Evolutionary conservation across 2,113 vertebrate genomes (phyloP).

Genomic region (Asarcornis scutulata): DNA sequence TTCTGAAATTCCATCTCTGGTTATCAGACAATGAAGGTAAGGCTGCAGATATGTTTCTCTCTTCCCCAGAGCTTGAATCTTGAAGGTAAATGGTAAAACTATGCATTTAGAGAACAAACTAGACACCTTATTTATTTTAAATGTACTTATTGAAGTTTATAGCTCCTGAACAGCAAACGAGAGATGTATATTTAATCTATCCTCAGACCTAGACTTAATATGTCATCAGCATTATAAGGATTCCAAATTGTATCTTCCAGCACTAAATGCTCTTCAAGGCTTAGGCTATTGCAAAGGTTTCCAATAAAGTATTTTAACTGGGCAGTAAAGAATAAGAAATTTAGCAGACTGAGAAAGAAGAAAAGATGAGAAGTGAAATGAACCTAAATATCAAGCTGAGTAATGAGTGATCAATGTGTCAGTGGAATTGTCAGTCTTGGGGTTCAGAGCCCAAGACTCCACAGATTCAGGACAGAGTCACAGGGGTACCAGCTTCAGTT

Average conservation of each 20-base stretch:
- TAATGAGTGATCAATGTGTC: background rate
- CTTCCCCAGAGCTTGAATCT: constrained; percentile 8
- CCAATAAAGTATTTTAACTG: background rate
- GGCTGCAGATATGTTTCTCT: background rate
- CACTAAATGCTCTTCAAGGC: background rate
- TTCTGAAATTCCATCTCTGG: constrained; percentile 25
- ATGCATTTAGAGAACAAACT: background rate
- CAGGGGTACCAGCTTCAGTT: background rate
- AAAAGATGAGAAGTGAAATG: background rate
- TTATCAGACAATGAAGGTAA: background rate
- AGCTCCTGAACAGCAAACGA: constrained; percentile 1
- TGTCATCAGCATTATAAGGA: background rate
- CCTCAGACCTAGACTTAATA: background rate
- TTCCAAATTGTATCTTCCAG: background rate
- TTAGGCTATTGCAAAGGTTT: background rate
- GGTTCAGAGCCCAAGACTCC: background rate
- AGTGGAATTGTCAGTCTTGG: background rate
- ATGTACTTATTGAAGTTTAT: constrained; percentile 11
- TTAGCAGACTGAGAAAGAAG: background rate
- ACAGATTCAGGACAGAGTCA: background rate
- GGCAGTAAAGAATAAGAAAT: background rate
- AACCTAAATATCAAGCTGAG: background rate
- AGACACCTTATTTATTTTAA: constrained; percentile 8
- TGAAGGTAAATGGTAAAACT: background rate
- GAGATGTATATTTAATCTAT: background rate